phyloP scores from a whole-genome alignment of 2,888 invertebrate species.

The Agrilus mali region DNA sequence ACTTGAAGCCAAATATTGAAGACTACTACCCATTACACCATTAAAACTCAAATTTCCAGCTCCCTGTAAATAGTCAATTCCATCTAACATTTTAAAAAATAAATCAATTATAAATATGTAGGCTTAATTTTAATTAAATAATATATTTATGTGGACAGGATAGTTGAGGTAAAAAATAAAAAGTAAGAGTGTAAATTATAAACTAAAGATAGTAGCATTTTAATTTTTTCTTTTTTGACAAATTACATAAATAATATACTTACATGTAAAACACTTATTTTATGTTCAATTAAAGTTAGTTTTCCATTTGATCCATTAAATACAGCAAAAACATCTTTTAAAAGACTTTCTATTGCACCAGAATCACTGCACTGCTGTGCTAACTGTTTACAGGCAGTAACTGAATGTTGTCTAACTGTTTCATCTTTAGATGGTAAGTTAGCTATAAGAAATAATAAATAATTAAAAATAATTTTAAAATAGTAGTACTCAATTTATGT shows the following conservation, averaged over 20 bases:
- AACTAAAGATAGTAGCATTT: too few relatives aligned
- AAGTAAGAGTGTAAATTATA: too few relatives aligned
- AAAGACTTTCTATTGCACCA: slow-evolving; percentile 51
- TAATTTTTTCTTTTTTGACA: neutral
- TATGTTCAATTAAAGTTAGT: slow-evolving; percentile 76
- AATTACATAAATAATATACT: slow-evolving; percentile 11
- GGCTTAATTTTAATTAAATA: too few relatives aligned
- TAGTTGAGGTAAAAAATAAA: too few relatives aligned
- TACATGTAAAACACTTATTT: slow-evolving; percentile 72
- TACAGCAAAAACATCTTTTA: slow-evolving; percentile 62
- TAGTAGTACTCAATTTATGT: too few relatives aligned
- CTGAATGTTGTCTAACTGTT: slow-evolving; percentile 58
- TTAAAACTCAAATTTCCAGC: slow-evolving; percentile 64
- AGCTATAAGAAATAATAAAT: slow-evolving; percentile 34
- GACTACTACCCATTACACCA: slow-evolving; percentile 44
- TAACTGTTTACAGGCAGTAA: slow-evolving; percentile 56
- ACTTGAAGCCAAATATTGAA: slow-evolving; percentile 45
- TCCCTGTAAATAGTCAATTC: slow-evolving; percentile 34
- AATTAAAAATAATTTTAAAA: neutral
- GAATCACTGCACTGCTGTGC: slow-evolving; percentile 58
- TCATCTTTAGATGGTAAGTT: slow-evolving; percentile 81
- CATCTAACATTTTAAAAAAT: neutral
- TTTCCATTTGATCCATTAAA: slow-evolving; percentile 86
- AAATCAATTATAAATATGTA: neutral
- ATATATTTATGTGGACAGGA: too few relatives aligned